Base-by-base conservation (phyloP, 1,140 invertebrate species). In the Lasioglossum albipes region DNA sequence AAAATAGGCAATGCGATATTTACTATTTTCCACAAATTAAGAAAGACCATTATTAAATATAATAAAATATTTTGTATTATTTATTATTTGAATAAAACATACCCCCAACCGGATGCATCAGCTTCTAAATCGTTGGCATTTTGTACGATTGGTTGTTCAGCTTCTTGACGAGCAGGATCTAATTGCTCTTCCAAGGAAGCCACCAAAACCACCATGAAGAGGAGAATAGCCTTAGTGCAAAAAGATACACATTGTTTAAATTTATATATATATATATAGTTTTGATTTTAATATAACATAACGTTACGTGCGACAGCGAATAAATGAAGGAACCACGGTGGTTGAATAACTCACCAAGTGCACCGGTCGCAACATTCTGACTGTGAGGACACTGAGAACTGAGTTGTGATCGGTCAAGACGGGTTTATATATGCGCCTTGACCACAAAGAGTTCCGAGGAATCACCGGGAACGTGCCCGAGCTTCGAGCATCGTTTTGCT, bases 341-440 rank as follows among this genome's bases (percentile, higher is more conserved):
- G 7, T n/a, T 77, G 57, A 0, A 42, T 61, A 64, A 78, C 67
- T 78, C 9, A 78, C 75, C 75, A 71, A 71, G 27, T 52, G 68
- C 42, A 52, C 16, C 12, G 45, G 42, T 71, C 75, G 75, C 27
- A 27, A 57, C 75, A 78, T 78, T 27, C 13, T 65, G 27, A 64
- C 27, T 64, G 31, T 64, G 27, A 64, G 27, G 1, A 27, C 27
- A 27, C 27, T 1, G 27, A 27, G 20, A 52, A 78, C 75, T 78
- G 67, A 71, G 31, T 71, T 64, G n/a, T 4, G 41, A 52, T 71
- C 59, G 68, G 1, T 13, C n/a, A 36, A 27, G 20, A 71, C 20
- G 59, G 42, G 9, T 36, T 78, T 78, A 78, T 78, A 78, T 78
- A 71, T 49, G 41, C 12, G 42, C 22, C 27, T 62, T 62, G 18